Base-by-base conservation (phyloP, 1,140 invertebrate genomes). In the Neoseiulus cucumeris region DNA sequence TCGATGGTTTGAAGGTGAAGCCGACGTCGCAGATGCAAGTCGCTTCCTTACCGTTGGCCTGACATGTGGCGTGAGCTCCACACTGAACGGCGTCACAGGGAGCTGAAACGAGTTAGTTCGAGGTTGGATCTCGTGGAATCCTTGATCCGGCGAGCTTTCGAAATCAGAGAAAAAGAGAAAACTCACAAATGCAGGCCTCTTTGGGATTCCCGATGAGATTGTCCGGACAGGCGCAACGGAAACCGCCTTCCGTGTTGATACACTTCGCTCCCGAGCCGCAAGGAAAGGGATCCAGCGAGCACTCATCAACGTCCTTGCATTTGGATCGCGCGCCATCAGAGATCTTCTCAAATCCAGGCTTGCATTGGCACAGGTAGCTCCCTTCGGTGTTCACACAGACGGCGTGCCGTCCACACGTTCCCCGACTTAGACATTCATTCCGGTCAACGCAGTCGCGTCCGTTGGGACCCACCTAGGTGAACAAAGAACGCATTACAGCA, bases 221-320 rank as follows among this genome's bases (percentile, higher is more conserved):
- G 30, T 69, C 72, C 25, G 74, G 73, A 69, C 75, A 76, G 28
- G 69, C 33, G 65, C 75, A 76, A 55, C 67, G 55, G 66, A 70
- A 76, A 64, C 71, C 68, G 47, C 75, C 75, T 64, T 91, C 87
- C 65, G 83, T 87, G 5, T 89, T 87, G 4, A 85, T 88, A 73
- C 90, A 94, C 76, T 88, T 87, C 1, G 89, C 85, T 75, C 93
- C 93, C n/a, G 89, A 83, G 18, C 91, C 89, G 72, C 91, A 95
- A 1, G 85, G 82, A 73, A 86, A 90, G 20, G 70, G 70, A 30
- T 64, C 64, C 12, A 69, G 70, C 0, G 82, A 80, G 70, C 91
- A 94, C 76, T 95, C 91, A 73, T 95, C 86, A 20, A 90, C 80
- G 76, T 95, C 91, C 72, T 85, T 79, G 77, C 87, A 91, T 71